A percentile compares a stretch with the other conserved stretches of the same genome.
Conservation (phyloP, 1,140 invertebrate species). For the Lepidurus arcticus region DNA sequence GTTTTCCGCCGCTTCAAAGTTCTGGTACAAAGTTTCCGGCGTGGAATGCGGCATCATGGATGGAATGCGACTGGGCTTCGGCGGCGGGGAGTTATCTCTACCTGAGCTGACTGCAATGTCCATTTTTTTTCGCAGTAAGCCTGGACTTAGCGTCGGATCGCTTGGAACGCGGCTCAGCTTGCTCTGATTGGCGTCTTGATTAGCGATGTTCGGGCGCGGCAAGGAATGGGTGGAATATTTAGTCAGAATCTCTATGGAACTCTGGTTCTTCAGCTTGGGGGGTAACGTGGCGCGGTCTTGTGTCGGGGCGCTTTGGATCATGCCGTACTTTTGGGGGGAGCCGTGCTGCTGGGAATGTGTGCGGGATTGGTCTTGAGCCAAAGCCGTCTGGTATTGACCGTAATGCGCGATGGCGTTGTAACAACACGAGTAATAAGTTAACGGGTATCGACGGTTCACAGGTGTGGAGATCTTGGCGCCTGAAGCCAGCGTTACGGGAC, state of each 20-base stretch:
- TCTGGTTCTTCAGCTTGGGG: neutral
- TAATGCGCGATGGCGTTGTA: constrained; percentile 45
- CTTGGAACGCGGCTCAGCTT: constrained; percentile 50
- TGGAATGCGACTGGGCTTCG: constrained; percentile 63
- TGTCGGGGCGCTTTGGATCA: neutral
- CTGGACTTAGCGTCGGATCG: constrained; percentile 52
- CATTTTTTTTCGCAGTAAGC: constrained; percentile 43
- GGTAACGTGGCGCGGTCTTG: neutral
- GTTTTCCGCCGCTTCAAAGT: neutral
- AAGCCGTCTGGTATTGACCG: neutral
- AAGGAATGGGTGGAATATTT: constrained; percentile 55
- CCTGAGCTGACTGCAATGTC: constrained; percentile 34
- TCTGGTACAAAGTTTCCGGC: constrained; percentile 36
- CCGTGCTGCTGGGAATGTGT: no score
- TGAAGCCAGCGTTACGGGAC: constrained; percentile 76
- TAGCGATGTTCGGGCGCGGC: constrained; percentile 45
- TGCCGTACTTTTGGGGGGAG: neutral
- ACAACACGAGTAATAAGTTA: constrained; percentile 58
- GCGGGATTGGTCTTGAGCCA: constrained; percentile 30
- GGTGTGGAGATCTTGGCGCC: constrained; percentile 77
- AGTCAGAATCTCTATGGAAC: constrained; percentile 24
- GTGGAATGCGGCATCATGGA: constrained; percentile 41
- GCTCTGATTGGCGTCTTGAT: constrained; percentile 42
- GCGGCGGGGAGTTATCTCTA: constrained; percentile 52
- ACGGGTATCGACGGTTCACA: constrained; percentile 61